Evolutionary conservation across 2,113 vertebrate genomes (phyloP).

Genomic region (Aphyosemion australe): DNA sequence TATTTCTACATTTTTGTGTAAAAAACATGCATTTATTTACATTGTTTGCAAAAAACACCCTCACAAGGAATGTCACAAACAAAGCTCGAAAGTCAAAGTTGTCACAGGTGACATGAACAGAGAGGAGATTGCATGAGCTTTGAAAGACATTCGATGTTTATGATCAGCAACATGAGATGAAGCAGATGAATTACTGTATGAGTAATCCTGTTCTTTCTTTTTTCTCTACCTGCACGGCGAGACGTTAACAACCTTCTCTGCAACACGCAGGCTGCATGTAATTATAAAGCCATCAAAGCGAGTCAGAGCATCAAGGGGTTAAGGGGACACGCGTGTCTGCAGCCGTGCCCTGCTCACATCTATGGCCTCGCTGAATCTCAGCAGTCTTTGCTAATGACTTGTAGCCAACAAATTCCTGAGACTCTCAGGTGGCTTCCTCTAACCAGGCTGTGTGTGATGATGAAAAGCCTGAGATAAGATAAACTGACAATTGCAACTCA

Average conservation of each 20-base stretch:
- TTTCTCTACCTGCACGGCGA: slow-evolving; percentile 39
- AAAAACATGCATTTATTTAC: not conserved
- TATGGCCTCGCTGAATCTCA: slow-evolving; percentile 80
- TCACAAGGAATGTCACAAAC: not conserved
- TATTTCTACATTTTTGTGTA: not conserved
- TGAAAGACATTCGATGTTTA: slow-evolving; percentile 7
- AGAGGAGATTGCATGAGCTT: not conserved
- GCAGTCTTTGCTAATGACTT: slow-evolving; percentile 92
- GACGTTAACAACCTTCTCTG: slow-evolving; percentile 42
- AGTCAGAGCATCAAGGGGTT: slow-evolving; percentile 69
- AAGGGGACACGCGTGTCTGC: slow-evolving; percentile 78
- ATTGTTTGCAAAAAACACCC: not conserved
- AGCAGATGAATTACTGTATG: slow-evolving; percentile 3
- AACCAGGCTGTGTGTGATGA: slow-evolving; percentile 91
- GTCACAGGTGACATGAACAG: not conserved
- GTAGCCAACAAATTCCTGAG: slow-evolving; percentile 90
- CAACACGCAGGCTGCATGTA: slow-evolving; percentile 58
- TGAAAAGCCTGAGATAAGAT: slow-evolving; percentile 99
- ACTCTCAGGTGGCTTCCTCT: slow-evolving; percentile 97
- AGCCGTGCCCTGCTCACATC: slow-evolving; percentile 74
- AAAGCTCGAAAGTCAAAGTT: not conserved
- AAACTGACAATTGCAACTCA: slow-evolving; percentile 99
- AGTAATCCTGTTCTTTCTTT: slow-evolving; percentile 24
- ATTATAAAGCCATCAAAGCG: slow-evolving; percentile 69
- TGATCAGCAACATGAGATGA: slow-evolving; percentile 1